Base-by-base conservation (phyloP, 2,888 invertebrate species). In the Globia sparganii region DNA sequence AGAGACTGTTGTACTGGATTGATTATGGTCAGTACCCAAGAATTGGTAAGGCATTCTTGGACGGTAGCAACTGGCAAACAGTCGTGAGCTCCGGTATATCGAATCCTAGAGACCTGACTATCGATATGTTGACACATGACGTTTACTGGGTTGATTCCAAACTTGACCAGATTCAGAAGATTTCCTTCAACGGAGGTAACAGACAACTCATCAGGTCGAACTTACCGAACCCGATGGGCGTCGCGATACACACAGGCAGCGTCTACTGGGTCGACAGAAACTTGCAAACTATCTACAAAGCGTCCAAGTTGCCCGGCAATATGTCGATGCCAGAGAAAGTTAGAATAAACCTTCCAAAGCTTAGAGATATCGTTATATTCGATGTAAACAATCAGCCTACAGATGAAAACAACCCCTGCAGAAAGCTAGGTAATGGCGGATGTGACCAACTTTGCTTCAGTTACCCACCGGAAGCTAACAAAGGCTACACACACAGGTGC, bases 91-190 rank as follows among this genome's bases (percentile, higher is more conserved):
- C 98, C 0, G 99, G 99, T n/a, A 98, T 99, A 78, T 98, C 98
- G 25, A 98, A 98, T 88, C 99, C 99, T 0, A 97, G 98, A 79
- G 99, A 99, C 93, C 95, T 99, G 49, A 98, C 99, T 0, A 98
- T 99, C 40, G 99, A 99, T 92, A 98, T 99, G 97, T 95, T 97
- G 64, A 99, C 99, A 0, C 99, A 99, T 91, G 99, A 99, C 92
- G 98, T 99, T 0, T 99, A 99, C 93, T 99, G 99, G 99, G 99
- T 99, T 0, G 99, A 99, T 93, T 98, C 99, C 0, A 98, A 98
- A 92, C 96, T 99, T 46, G 99, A 99, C 92, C 98, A 98, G 89
- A 99, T 99, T 76, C 99, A 99, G 92, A 98, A 98, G 93, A 98
- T 99, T n/a, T 98, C 98, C 0, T 98, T 97, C 93, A 98, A 97